Evolutionary conservation across 2,113 vertebrate species (phyloP), one percentile per base, ranked within the genome.

Genomic region (Cyprinodon brontotheroides): DNA sequence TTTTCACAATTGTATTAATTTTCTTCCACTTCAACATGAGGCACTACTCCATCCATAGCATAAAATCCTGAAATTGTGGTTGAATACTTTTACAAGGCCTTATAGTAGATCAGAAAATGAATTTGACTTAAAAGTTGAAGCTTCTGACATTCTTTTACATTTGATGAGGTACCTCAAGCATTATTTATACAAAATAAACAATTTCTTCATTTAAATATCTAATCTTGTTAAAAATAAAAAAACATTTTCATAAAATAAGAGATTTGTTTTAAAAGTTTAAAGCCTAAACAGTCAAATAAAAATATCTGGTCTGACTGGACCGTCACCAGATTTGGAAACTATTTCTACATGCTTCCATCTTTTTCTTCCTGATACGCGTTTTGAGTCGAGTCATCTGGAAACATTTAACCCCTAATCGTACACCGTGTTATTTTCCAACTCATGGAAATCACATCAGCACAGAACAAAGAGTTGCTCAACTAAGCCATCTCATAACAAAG

Each of bases 371-470:
- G 48, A 50, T 68, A 38, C 13, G 2, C 11, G 22, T 50, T 68
- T 53, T 36, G 47, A 50, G n/a, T 38, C 6, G 9, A 68, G 15
- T 39, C 29, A 50, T 50, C 67, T 68, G 67, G 48, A 68, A 53
- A 68, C 66, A 68, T 57, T 57, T 38, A 53, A 45, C n/a, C n/a
- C 50, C 50, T 57, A 57, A n/a, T 57, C 50, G 17, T 14, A 57
- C 50, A 57, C 50, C 20, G 14, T 57, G 50, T 9, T 57, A n/a
- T 20, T 57, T n/a, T 9, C 50, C 50, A 57, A 10, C 4, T 53
- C 50, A 57, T 57, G 50, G 17, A n/a, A 57, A 57, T 57, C 50
- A 57, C 50, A 57, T 57, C 17, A 57, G 50, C 50, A n/a, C 17
- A 53, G 48, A 7, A 6, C 17, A 17, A 53, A 14, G 17, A 9